phyloP scores from a whole-genome alignment of 2,888 invertebrate genomes.

The Callyntrura guangdongensis region DNA sequence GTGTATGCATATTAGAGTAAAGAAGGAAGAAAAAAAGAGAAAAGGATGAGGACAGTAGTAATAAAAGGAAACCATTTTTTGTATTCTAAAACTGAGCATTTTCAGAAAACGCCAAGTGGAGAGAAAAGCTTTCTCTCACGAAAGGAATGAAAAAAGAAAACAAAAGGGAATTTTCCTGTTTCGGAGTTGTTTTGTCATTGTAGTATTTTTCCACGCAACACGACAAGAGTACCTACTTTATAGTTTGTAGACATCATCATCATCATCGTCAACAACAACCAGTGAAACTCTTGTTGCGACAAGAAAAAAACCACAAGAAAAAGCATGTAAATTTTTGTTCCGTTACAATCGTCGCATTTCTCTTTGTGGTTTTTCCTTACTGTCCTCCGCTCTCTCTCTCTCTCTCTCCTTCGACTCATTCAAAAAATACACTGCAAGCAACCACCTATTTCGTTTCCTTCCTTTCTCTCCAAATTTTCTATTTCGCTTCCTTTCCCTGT shows the following conservation, averaged over 20 bases:
- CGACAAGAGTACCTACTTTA: background rate
- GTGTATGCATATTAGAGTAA: background rate
- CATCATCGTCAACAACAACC: background rate
- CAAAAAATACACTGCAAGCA: conserved; percentile 20
- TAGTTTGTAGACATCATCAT: background rate
- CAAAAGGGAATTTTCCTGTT: conserved; percentile 50
- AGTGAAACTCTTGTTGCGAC: background rate
- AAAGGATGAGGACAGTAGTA: background rate
- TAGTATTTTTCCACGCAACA: conserved; percentile 14
- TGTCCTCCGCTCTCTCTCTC: background rate
- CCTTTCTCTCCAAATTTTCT: background rate
- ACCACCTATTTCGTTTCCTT: background rate
- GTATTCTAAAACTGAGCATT: conserved; percentile 6
- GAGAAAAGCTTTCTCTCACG: conserved; percentile 19
- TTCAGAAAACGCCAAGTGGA: background rate
- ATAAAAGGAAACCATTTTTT: background rate
- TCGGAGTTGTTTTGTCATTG: conserved; percentile 42
- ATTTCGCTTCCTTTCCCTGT: background rate
- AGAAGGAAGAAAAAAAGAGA: background rate
- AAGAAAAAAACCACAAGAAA: background rate
- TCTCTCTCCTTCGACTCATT: background rate
- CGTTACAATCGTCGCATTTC: background rate
- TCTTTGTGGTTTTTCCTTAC: conserved; percentile 32
- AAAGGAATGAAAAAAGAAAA: conserved; percentile 36
- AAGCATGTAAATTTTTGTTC: conserved; percentile 5